These are phyloP conservation scores for Rafetus swinhoei DNA, from an alignment of 2,113 vertebrate genomes.

Conservation along the genomic window DNA sequence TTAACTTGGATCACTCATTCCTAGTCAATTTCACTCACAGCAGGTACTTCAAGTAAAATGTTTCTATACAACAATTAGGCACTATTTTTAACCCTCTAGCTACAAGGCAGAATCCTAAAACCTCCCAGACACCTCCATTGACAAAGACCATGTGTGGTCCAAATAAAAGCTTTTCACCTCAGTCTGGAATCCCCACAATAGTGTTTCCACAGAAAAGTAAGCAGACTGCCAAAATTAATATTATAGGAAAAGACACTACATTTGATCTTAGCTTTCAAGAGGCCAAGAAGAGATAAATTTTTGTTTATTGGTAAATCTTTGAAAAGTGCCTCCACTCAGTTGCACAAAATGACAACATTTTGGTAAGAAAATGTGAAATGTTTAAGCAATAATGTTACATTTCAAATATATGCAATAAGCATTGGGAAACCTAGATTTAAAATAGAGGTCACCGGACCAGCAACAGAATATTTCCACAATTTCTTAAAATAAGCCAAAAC, in stretches of 20 bases:
- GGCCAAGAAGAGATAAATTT: too few relatives aligned
- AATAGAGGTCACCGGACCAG: background rate
- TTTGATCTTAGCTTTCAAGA: too few relatives aligned
- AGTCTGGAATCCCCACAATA: background rate
- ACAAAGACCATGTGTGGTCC: background rate
- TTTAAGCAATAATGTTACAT: background rate
- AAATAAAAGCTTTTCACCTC: background rate
- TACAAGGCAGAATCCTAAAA: constrained; percentile 33
- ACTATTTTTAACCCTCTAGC: constrained; percentile 59
- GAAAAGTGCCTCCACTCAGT: background rate
- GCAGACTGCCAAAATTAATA: background rate
- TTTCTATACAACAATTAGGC: constrained; percentile 68
- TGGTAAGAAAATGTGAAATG: background rate
- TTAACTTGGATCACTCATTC: constrained; percentile 73
- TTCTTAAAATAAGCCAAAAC: background rate
- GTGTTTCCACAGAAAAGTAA: background rate
- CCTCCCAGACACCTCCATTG: background rate
- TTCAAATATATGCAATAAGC: background rate
- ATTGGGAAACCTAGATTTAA: background rate
- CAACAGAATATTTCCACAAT: background rate
- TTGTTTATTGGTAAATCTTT: rapidly evolving
- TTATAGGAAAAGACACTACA: too few relatives aligned
- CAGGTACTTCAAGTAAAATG: constrained; percentile 47
- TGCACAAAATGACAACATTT: rapidly evolving
- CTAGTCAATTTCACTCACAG: constrained; percentile 70